These are phyloP conservation scores for Caenorhabditis afra DNA, from an alignment of 2,888 invertebrate genomes.

Conservation along the genomic window DNA sequence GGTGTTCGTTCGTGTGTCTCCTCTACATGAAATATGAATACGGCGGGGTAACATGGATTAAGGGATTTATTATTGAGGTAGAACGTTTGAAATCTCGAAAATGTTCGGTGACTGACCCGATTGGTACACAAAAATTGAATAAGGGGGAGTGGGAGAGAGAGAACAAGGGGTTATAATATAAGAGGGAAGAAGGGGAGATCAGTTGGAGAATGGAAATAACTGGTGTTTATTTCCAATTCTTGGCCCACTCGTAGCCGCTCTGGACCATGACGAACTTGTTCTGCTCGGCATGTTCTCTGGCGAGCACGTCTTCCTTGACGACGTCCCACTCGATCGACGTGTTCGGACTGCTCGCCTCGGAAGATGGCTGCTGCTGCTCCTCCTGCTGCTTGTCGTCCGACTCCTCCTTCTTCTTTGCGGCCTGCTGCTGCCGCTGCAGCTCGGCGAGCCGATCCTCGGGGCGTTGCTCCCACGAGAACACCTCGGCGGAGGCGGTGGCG, in stretches of 20 bases:
- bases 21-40: too few species aligned
- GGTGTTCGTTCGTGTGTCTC: too few species aligned
- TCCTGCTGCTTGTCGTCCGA: not conserved
- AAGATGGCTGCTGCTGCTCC: not conserved
- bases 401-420: too few species aligned
- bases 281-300: slow-evolving; percentile 28
- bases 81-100: too few species aligned
- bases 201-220: not conserved
- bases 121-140: too few species aligned
- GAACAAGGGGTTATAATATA: too few species aligned
- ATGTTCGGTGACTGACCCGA: too few species aligned
- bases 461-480: slow-evolving; percentile 46
- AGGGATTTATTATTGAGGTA: too few species aligned
- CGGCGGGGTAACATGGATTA: too few species aligned
- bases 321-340: slow-evolving; percentile 43
- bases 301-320: slow-evolving; percentile 22
- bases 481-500: slow-evolving; percentile 32
- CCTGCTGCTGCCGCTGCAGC: too few species aligned
- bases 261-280: slow-evolving; percentile 50
- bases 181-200: too few species aligned
- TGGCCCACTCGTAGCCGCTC: slow-evolving; percentile 49
- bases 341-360: slow-evolving; percentile 13
- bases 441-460: not conserved
- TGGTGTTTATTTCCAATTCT: slow-evolving; percentile 10
- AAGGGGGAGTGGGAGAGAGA: too few species aligned